Evolutionary conservation across 2,888 invertebrate species (phyloP).

Genomic region (Drosophila robusta): DNA sequence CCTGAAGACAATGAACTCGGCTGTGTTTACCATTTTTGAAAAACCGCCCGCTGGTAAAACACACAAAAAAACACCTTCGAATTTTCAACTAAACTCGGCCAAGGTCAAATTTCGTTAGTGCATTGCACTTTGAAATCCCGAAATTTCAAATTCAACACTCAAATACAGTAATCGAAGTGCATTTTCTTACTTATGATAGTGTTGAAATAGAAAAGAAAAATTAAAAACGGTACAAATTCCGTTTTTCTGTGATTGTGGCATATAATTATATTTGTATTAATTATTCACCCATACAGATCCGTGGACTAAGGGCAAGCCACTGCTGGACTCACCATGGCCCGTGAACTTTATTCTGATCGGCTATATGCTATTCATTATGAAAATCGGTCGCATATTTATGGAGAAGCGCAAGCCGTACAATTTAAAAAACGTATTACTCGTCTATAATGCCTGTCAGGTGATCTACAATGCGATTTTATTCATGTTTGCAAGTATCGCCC

Average conservation of each 20-base stretch:
- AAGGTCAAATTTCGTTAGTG: too few relatives aligned
- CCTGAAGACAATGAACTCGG: conserved; percentile 10
- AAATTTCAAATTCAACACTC: too few relatives aligned
- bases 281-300: conserved; percentile 37
- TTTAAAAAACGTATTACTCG: conserved; percentile 89
- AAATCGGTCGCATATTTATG: conserved; percentile 91
- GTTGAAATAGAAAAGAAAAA: too few relatives aligned
- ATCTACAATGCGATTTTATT: conserved; percentile 87
- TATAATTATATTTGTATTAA: too few relatives aligned
- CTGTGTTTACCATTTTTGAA: conserved; percentile 1
- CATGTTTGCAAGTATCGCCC: conserved; percentile 55
- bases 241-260: too few relatives aligned
- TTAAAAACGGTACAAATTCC: too few relatives aligned
- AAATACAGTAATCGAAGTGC: too few relatives aligned
- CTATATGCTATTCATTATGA: conserved; percentile 91
- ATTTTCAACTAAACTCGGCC: too few relatives aligned
- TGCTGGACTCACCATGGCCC: conserved; percentile 90
- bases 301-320: conserved; percentile 84
- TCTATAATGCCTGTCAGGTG: conserved; percentile 94
- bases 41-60: conserved; percentile 7
- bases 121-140: too few relatives aligned
- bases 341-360: conserved; percentile 87
- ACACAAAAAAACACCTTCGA: neutral
- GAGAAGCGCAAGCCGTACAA: conserved; percentile 89
- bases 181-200: too few relatives aligned